phyloP scores from a whole-genome alignment of 1,140 invertebrate species.

The Cheumatopsyche charites region DNA sequence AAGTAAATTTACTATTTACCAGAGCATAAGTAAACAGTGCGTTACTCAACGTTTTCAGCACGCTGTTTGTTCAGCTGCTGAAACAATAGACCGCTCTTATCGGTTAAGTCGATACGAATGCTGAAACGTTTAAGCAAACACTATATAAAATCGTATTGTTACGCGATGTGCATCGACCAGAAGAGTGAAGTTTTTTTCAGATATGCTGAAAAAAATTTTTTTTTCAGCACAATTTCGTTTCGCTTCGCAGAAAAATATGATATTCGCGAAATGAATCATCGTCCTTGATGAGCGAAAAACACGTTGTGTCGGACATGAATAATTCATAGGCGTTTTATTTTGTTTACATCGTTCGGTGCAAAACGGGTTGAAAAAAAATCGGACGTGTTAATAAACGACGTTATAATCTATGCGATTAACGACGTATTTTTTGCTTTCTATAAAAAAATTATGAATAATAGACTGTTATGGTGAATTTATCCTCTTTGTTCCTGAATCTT shows the following conservation, averaged over 20 bases:
- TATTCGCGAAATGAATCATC: constrained; percentile 6
- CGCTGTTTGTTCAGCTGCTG: constrained; percentile 11
- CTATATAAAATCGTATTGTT: too few relatives aligned
- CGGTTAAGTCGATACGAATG: background rate
- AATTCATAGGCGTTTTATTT: constrained; percentile 10
- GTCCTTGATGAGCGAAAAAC: constrained; percentile 17
- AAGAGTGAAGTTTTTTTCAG: too few relatives aligned
- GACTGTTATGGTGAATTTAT: too few relatives aligned
- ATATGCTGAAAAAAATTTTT: too few relatives aligned
- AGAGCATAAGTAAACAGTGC: background rate
- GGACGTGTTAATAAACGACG: too few relatives aligned
- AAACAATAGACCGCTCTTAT: constrained; percentile 6
- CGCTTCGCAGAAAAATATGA: too few relatives aligned
- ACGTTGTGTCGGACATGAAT: background rate
- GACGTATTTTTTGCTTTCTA: too few relatives aligned
- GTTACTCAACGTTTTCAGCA: constrained; percentile 5
- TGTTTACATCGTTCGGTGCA: constrained; percentile 20
- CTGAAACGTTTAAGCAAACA: background rate
- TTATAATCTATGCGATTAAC: too few relatives aligned
- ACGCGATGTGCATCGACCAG: too few relatives aligned
- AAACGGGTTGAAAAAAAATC: constrained; percentile 2
- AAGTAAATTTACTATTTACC: background rate
- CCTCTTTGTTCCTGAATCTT: too few relatives aligned
- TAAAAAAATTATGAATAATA: too few relatives aligned
- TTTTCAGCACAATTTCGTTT: too few relatives aligned